Conservation (phyloP, 2,113 vertebrate genomes). For the Poicephalus gulielmi region DNA sequence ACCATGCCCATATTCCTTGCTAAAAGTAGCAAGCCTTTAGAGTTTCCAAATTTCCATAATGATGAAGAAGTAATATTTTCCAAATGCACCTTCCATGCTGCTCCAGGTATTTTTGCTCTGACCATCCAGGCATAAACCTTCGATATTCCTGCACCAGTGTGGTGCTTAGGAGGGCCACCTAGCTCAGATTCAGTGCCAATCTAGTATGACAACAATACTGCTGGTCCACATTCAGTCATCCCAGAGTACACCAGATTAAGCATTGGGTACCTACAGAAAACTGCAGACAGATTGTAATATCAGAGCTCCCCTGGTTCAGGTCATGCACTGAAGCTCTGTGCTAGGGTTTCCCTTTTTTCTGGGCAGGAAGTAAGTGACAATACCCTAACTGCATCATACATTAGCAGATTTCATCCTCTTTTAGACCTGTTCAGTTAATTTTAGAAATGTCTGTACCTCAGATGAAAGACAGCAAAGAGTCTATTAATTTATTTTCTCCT, state of each 20-base stretch:
- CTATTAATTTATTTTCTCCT: background rate
- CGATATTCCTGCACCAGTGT: background rate
- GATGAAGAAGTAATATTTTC: background rate
- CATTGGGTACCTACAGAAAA: accelerated
- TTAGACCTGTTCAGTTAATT: background rate
- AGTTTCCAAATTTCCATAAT: background rate
- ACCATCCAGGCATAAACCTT: background rate
- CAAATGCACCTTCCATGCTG: background rate
- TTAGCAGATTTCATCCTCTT: background rate
- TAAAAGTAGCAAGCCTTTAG: background rate
- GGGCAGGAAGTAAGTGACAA: background rate
- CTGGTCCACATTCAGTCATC: background rate
- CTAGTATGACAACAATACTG: background rate
- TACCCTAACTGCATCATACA: background rate
- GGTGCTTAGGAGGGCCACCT: background rate
- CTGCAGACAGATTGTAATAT: background rate
- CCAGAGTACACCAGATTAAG: background rate
- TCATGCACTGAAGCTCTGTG: background rate
- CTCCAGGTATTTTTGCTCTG: background rate
- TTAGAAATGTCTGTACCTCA: background rate
- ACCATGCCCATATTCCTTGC: background rate
- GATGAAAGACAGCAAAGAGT: background rate
- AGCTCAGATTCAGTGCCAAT: background rate
- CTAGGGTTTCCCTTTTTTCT: background rate
- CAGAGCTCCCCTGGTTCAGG: background rate